Conservation (phyloP, 2,888 invertebrate species). For the Chironomus riparius region DNA sequence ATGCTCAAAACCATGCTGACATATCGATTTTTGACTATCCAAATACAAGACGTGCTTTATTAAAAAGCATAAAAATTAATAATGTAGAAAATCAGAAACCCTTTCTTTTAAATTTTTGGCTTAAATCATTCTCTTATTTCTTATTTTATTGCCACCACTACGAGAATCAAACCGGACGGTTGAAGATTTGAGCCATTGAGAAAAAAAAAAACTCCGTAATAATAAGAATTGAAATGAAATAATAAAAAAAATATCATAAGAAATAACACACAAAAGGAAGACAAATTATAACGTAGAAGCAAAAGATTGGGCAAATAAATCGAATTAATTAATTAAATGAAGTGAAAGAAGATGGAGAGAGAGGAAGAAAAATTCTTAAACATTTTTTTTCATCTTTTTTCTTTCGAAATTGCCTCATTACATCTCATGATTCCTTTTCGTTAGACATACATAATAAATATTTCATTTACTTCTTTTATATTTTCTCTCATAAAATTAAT, state of each 20-base stretch:
- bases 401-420: background rate
- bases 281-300: constrained; percentile 27
- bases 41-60: too few relatives aligned
- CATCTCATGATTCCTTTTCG: constrained; percentile 4
- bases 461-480: background rate
- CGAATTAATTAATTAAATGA: constrained; percentile 27
- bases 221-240: background rate
- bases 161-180: too few relatives aligned
- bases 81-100: too few relatives aligned
- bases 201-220: background rate
- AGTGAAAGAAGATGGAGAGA: background rate
- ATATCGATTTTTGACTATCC: too few relatives aligned
- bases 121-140: background rate
- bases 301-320: constrained; percentile 25
- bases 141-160: too few relatives aligned
- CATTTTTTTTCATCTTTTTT: background rate
- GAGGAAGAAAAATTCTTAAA: background rate
- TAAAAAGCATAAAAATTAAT: too few relatives aligned
- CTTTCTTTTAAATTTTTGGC: too few relatives aligned
- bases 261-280: constrained; percentile 24
- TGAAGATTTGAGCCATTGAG: background rate
- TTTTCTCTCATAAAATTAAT: background rate
- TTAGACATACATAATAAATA: background rate
- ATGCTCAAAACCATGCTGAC: too few relatives aligned
- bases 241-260: background rate